A percentile compares a stretch with the other conserved stretches of the same genome.
Conservation (phyloP, 2,113 vertebrate species). For the Lepus americanus region DNA sequence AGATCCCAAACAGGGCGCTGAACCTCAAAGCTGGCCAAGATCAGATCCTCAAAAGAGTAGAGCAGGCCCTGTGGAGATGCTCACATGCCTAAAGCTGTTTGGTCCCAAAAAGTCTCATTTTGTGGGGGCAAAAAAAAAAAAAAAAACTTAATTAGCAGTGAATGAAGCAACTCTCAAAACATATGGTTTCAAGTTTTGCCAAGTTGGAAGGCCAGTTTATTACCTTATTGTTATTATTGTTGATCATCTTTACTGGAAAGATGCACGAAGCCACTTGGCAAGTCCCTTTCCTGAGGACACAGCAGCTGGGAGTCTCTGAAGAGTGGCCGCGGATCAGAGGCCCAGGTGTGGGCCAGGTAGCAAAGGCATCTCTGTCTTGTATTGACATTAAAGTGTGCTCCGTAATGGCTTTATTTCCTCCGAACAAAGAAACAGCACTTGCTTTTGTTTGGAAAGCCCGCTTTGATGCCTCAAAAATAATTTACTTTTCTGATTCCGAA, state of each 20-base stretch:
- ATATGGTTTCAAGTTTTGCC: constrained; percentile 82
- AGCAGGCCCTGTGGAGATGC: constrained; percentile 66
- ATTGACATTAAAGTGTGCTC: not conserved
- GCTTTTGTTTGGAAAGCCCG: constrained; percentile 9
- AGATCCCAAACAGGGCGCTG: constrained; percentile 58
- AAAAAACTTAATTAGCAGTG: constrained; percentile 84
- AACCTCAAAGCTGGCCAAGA: constrained; percentile 68
- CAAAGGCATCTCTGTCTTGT: not conserved
- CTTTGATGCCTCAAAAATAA: constrained; percentile 59
- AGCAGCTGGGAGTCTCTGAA: constrained; percentile 14
- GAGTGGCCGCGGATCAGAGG: constrained; percentile 48
- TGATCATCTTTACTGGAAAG: constrained; percentile 73
- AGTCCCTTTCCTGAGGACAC: constrained; percentile 66
- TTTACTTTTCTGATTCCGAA: constrained; percentile 8
- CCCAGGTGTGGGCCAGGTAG: not conserved
- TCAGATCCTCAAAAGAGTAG: constrained; percentile 53
- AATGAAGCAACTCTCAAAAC: constrained; percentile 83
- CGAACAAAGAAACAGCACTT: constrained; percentile 1
- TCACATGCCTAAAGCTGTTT: constrained; percentile 61
- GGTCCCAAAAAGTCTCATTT: constrained; percentile 69
- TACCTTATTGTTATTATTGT: constrained; percentile 59
- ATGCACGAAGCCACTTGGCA: not conserved
- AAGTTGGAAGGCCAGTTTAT: constrained; percentile 74
- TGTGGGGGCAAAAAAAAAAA: constrained; percentile 49
- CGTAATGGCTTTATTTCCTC: not conserved